Base-by-base conservation (phyloP, 2,113 vertebrate species). In the Ammospiza caudacuta region DNA sequence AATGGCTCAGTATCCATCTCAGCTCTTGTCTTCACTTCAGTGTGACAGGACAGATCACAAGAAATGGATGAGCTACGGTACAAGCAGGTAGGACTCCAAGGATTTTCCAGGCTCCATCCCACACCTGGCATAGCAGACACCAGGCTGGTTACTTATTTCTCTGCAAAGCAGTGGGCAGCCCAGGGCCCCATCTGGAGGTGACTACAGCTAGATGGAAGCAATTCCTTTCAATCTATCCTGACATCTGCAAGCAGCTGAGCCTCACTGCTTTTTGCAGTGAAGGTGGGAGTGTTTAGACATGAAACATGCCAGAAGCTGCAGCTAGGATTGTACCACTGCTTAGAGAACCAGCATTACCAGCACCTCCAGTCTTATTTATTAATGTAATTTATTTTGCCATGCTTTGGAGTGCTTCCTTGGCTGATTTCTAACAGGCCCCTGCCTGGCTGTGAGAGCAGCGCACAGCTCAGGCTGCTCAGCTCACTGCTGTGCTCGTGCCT, bases 391-490 rank as follows among this genome's bases (percentile, higher is more conserved):
- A 20, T 62, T 81, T 91, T 89, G 37, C 9, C 47, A 23, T 49
- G 61, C 31, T 68, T 78, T 84, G 55, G 31, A 54, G 19, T 78
- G 28, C 35, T 77, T 90, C 69, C 39, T 76, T 74, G 43, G 55
- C 39, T 91, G 43, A n/a, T 68, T 88, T 58, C 80, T 92, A 18
- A 58, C 37, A 43, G 33, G 25, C 6, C 49, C 57, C 33, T 55
- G 66, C 24, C 35, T 41, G 39, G 55, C 44, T 28, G 27, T 37
- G 68, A 61, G 66, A 84, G 39, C 81, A 83, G 81, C 52, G 55
- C 37, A 28, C 0, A 2, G 74, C 18, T 58, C 1, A 0, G 46
- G 52, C 57, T 13, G 51, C 70, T 82, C 61, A 28, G 70, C 59
- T 84, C 15, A 3, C 21, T 35, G 39, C 66, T 46, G 1, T 29